Evolutionary conservation across 1,140 invertebrate species (phyloP).

Genomic region (Saccostrea echinata): DNA sequence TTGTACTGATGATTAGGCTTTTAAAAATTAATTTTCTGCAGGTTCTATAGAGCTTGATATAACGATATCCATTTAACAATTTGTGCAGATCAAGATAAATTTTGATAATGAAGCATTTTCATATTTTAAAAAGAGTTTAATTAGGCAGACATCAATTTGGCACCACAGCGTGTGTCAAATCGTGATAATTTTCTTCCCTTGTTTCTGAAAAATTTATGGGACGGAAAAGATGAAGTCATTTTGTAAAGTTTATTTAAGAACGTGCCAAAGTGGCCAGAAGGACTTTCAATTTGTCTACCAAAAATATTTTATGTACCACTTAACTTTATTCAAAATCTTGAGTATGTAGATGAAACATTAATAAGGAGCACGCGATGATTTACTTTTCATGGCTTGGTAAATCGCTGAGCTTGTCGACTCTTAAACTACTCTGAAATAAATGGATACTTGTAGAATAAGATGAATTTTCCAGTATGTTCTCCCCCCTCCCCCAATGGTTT

Average conservation of each 20-base stretch:
- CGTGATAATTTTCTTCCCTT: not conserved
- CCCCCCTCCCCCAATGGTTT: too few species aligned
- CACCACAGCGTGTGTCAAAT: too few species aligned
- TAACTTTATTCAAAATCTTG: not conserved
- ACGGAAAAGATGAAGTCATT: not conserved
- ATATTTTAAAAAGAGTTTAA: too few species aligned
- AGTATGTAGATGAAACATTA: not conserved
- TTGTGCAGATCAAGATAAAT: too few species aligned
- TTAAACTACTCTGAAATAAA: not conserved
- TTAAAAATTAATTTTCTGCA: too few species aligned
- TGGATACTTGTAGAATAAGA: too few species aligned
- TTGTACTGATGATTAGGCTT: too few species aligned
- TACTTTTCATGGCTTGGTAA: not conserved
- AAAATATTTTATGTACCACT: constrained; percentile 1
- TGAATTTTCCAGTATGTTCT: too few species aligned
- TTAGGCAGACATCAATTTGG: too few species aligned
- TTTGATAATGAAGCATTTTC: too few species aligned
- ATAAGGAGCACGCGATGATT: not conserved
- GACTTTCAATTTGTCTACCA: not conserved
- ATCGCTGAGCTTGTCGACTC: not conserved
- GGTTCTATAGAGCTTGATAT: too few species aligned
- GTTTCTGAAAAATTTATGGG: constrained; percentile 7
- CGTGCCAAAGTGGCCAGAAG: not conserved
- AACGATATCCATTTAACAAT: too few species aligned
- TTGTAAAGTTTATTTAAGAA: constrained; percentile 18